Conservation (phyloP, 2,888 invertebrate genomes). For the Sipha maydis region DNA sequence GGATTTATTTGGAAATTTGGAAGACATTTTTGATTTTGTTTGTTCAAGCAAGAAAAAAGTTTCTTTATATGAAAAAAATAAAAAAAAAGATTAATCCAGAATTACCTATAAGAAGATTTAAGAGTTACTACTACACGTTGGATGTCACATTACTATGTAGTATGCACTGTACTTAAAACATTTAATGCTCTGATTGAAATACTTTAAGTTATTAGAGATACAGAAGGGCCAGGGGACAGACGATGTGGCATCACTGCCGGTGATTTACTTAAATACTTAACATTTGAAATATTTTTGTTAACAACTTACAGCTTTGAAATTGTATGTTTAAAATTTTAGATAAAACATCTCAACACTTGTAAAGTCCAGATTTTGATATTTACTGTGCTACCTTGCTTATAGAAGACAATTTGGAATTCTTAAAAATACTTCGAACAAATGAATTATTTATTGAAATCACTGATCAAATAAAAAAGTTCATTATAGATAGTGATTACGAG, state of each 20-base stretch:
- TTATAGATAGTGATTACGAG: no score
- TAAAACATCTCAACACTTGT: constrained; percentile 15
- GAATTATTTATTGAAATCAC: no score
- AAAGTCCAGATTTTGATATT: constrained; percentile 38
- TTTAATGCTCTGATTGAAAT: constrained; percentile 14
- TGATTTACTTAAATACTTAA: constrained; percentile 20
- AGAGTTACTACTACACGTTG: constrained; percentile 39
- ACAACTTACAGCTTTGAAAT: background rate
- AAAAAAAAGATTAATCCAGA: constrained; percentile 4
- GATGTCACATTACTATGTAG: constrained; percentile 20
- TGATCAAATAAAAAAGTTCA: no score
- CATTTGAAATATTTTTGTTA: no score
- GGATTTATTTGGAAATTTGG: constrained; percentile 43
- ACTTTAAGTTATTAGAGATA: constrained; percentile 4
- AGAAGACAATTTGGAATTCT: constrained; percentile 26
- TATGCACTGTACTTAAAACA: background rate
- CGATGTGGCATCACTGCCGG: background rate
- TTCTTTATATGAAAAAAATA: background rate
- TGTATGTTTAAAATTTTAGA: constrained; percentile 30
- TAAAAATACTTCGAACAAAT: no score
- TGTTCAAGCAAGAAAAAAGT: constrained; percentile 18
- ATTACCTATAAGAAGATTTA: constrained; percentile 18
- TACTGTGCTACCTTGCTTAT: constrained; percentile 12
- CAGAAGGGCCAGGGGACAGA: constrained; percentile 3
- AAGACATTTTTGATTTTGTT: constrained; percentile 25